Percentiles rank a stretch among this genome's conserved stretches.
Conservation (phyloP, 2,888 invertebrate genomes). For the Chorisops tibialis region DNA sequence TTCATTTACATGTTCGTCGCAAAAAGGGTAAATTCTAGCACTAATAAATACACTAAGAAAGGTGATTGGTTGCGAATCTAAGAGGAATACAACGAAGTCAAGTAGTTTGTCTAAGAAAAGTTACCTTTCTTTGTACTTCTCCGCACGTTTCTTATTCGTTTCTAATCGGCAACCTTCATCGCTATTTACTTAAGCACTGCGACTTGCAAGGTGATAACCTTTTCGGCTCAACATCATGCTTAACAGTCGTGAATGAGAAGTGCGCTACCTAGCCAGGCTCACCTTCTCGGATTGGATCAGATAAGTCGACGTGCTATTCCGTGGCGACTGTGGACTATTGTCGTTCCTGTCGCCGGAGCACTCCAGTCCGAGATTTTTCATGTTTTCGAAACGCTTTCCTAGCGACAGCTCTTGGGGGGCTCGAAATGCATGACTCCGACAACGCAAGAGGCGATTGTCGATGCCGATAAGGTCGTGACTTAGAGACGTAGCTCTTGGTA, state of each 20-base stretch:
- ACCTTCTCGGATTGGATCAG: neutral
- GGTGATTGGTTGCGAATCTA: too few species aligned
- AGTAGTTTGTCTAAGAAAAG: too few species aligned
- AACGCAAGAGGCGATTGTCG: neutral
- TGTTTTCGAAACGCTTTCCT: neutral
- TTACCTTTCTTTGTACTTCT: too few species aligned
- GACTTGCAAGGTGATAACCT: slow-evolving; percentile 3
- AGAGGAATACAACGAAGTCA: too few species aligned
- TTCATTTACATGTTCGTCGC: too few species aligned
- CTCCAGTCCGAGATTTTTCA: neutral
- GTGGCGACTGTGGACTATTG: slow-evolving; percentile 1
- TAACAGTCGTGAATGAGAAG: neutral
- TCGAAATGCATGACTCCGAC: neutral
- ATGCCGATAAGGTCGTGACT: neutral
- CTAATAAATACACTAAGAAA: too few species aligned
- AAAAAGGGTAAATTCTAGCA: too few species aligned
- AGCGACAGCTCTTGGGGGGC: neutral
- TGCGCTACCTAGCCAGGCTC: neutral
- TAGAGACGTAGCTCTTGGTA: too few species aligned
- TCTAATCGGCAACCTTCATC: too few species aligned
- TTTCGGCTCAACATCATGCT: neutral
- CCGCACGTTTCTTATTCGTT: too few species aligned
- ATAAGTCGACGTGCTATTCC: slow-evolving; percentile 11
- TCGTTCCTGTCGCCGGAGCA: neutral
- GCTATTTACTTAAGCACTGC: too few species aligned